Evolutionary conservation across 2,797 vertebrate species (phyloP).

Genomic region (Mus spretus): DNA sequence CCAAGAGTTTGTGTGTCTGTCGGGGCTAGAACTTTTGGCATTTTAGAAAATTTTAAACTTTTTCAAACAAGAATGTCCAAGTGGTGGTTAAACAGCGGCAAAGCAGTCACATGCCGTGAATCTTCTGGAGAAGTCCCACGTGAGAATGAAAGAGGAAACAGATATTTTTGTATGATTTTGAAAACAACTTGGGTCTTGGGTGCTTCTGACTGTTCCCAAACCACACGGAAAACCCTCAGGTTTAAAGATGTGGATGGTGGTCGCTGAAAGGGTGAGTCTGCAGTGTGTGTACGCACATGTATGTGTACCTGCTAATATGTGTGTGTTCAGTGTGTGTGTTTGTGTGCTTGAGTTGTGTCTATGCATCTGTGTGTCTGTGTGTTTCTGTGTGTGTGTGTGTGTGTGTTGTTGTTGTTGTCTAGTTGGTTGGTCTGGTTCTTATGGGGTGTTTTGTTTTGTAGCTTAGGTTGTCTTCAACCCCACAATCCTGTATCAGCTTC

Average conservation of each 20-base stretch:
- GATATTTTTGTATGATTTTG: not conserved
- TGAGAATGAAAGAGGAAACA: not conserved
- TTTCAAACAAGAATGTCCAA: not conserved
- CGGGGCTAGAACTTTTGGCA: not conserved
- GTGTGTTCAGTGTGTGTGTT: not conserved
- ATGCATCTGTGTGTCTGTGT: not conserved
- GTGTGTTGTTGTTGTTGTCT: not conserved
- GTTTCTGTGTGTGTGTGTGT: not conserved
- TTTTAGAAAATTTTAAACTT: not conserved
- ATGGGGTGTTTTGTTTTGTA: not conserved
- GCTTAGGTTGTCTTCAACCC: not conserved
- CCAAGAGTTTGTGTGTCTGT: not conserved
- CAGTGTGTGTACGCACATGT: not conserved
- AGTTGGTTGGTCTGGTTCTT: not conserved
- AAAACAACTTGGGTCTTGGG: not conserved
- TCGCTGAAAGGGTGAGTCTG: not conserved
- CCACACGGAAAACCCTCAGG: not conserved
- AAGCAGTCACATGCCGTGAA: fast-evolving
- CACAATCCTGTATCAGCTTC: not conserved
- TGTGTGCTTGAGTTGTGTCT: not conserved
- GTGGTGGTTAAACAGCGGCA: not conserved
- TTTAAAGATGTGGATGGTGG: not conserved
- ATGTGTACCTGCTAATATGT: not conserved
- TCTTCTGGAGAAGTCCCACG: conserved; percentile 1
- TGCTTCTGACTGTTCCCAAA: not conserved